Evolutionary conservation across 1,140 invertebrate species (phyloP).

Genomic region (Bombus turneri): DNA sequence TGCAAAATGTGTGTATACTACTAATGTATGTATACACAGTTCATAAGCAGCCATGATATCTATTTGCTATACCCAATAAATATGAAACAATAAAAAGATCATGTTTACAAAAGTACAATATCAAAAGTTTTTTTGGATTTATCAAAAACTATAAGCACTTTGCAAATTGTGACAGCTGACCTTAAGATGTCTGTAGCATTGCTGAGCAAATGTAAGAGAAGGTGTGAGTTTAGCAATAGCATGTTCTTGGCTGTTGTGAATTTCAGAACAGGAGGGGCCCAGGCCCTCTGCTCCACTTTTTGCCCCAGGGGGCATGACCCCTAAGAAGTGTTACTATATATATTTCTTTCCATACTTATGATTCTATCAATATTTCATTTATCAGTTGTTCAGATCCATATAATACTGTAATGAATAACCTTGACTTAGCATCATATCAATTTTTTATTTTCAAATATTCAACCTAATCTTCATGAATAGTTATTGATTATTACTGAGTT

Average conservation of each 20-base stretch:
- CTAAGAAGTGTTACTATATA: slow-evolving; percentile 68
- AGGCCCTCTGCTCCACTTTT: slow-evolving; percentile 77
- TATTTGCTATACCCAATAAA: slow-evolving; percentile 43
- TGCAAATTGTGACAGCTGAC: slow-evolving; percentile 69
- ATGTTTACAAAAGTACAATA: slow-evolving; percentile 7
- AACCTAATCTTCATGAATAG: slow-evolving; percentile 22
- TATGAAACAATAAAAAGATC: slow-evolving; percentile 21
- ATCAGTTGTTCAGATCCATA: slow-evolving; percentile 49
- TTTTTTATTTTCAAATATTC: slow-evolving; percentile 21
- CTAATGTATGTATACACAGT: slow-evolving; percentile 17
- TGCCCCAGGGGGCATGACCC: slow-evolving; percentile 81
- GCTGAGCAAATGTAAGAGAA: slow-evolving; percentile 75
- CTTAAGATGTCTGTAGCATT: slow-evolving; percentile 81
- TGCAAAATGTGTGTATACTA: neutral
- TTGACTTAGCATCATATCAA: slow-evolving; percentile 47
- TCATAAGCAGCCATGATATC: slow-evolving; percentile 52
- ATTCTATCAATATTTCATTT: slow-evolving; percentile 47
- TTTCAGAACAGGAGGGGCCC: slow-evolving; percentile 79
- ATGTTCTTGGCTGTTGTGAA: slow-evolving; percentile 75
- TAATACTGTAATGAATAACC: slow-evolving; percentile 58
- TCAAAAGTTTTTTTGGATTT: slow-evolving; percentile 15
- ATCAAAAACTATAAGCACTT: slow-evolving; percentile 46
- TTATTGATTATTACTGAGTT: slow-evolving; percentile 16
- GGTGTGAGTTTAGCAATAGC: slow-evolving; percentile 71
- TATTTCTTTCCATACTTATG: slow-evolving; percentile 66